Base-by-base conservation (phyloP, 2,888 invertebrate species). In the Caenorhabditis macrosperma region DNA sequence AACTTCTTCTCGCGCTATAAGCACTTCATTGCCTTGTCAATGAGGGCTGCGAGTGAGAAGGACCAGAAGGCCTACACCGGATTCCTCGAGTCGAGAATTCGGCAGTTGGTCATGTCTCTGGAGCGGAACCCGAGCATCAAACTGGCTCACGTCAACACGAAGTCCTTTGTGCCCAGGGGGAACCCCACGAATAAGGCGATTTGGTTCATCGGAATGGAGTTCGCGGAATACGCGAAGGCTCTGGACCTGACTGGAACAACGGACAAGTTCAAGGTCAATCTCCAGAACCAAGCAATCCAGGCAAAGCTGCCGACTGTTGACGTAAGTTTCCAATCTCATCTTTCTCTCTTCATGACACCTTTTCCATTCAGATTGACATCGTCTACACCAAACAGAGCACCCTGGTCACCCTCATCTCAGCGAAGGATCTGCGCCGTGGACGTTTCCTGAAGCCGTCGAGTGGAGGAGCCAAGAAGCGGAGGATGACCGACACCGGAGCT, bases 171-270 rank as follows among this genome's bases (percentile, higher is more conserved):
- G 50, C 76, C 82, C 35, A 54, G 66, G 28, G 26, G 82, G 26
- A 78, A 74, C 20, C 84, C 82, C 63, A 80, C 74, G 38, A 60
- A 20, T 17, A 26, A 67, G 91, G 94, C 95, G 6, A 94, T 96
- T 94, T 99, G 99, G 99, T 98, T 98, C 92, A 96, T 99, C 88
- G 99, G 99, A 0, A 93, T 99, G 64, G 94, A 95, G 82, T 96
- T 99, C 91, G 94, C 94, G 88, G 95, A 95, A 92, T 95, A 94
- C 91, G 80, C 83, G 17, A 84, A 81, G 50, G 96, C 96, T 90
- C 94, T 99, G 64, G 95, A 98, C 92, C 93, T 98, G 74, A 97
- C 97, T 0, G 94, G 94, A 85, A 97, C 96, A 90, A 97, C 98
- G 85, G 12, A 50, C 4, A 0, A 9, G 0, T 61, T 63, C 57